Evolutionary conservation across 2,113 vertebrate genomes (phyloP).

Genomic region (Halichoeres trimaculatus): DNA sequence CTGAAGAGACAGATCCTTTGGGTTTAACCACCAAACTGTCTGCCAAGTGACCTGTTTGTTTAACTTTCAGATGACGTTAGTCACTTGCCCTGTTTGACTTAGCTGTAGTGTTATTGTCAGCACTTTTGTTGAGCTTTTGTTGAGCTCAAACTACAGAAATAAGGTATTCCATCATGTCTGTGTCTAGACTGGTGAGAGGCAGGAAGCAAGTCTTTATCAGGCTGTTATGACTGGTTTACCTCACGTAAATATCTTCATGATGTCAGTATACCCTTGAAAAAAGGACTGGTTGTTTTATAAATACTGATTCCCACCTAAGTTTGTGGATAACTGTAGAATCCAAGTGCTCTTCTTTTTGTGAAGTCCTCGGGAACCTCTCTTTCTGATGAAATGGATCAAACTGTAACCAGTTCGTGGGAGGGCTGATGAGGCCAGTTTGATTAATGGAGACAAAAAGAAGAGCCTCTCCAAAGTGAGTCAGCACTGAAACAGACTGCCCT

Average conservation of each 20-base stretch:
- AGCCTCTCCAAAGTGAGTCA: constrained; percentile 25
- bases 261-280: not conserved
- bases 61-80: not conserved
- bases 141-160: not conserved
- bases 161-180: not conserved
- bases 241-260: not conserved
- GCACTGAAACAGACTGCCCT: not conserved
- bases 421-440: constrained; percentile 28
- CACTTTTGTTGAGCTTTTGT: too few relatives aligned
- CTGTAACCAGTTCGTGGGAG: constrained; percentile 18
- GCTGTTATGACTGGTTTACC: constrained; percentile 19
- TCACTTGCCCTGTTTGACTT: not conserved
- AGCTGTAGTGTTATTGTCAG: too few relatives aligned
- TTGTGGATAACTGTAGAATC: not conserved
- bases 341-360: not conserved
- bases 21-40: too few relatives aligned
- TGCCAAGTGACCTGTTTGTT: not conserved
- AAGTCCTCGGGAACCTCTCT: not conserved
- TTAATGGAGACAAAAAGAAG: constrained; percentile 26
- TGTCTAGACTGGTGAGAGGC: not conserved
- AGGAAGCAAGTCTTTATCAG: constrained; percentile 7
- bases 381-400: not conserved
- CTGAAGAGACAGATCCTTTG: not conserved
- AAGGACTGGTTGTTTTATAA: constrained; percentile 12
- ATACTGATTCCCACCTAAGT: fast-evolving